Percentiles rank a stretch among this genome's conserved stretches.
These are phyloP conservation scores for Melanargia galathea DNA, from an alignment of 2,888 invertebrate species.

Conservation along the genomic window DNA sequence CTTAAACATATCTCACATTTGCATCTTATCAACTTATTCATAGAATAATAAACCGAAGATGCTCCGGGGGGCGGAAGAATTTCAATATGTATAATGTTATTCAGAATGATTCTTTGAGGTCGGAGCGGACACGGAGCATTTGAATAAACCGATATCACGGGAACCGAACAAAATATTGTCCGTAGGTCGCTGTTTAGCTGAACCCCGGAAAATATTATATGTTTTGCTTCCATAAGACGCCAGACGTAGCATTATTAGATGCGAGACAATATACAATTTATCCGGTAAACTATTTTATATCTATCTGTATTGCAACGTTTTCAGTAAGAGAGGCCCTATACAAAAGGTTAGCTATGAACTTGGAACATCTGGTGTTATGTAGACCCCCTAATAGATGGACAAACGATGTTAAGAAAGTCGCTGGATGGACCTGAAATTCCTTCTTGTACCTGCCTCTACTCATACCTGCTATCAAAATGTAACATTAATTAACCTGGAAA, in stretches of 20 bases:
- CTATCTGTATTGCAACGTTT: not conserved
- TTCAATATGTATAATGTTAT: constrained; percentile 81
- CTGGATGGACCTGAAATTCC: too few species aligned
- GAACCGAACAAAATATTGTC: constrained; percentile 77
- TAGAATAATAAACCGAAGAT: constrained; percentile 71
- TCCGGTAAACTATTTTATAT: constrained; percentile 8
- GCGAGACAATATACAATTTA: constrained; percentile 47
- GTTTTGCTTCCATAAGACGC: constrained; percentile 57
- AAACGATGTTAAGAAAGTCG: too few species aligned
- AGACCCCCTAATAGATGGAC: too few species aligned
- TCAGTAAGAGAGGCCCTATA: not conserved
- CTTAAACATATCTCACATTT: constrained; percentile 33
- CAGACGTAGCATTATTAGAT: constrained; percentile 65
- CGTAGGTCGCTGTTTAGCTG: constrained; percentile 69
- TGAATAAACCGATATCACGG: constrained; percentile 79
- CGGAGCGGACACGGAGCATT: constrained; percentile 76
- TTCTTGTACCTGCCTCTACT: too few species aligned
- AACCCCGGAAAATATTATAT: constrained; percentile 60
- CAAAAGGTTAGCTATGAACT: not conserved
- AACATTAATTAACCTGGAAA: too few species aligned
- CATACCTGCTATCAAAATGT: too few species aligned
- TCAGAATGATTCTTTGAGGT: constrained; percentile 80
- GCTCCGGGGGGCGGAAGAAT: constrained; percentile 70
- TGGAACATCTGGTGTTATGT: not conserved
- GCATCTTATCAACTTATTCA: constrained; percentile 53